These are phyloP conservation scores for Pseudopodoces humilis DNA, from an alignment of 2,113 vertebrate species.

Conservation along the genomic window DNA sequence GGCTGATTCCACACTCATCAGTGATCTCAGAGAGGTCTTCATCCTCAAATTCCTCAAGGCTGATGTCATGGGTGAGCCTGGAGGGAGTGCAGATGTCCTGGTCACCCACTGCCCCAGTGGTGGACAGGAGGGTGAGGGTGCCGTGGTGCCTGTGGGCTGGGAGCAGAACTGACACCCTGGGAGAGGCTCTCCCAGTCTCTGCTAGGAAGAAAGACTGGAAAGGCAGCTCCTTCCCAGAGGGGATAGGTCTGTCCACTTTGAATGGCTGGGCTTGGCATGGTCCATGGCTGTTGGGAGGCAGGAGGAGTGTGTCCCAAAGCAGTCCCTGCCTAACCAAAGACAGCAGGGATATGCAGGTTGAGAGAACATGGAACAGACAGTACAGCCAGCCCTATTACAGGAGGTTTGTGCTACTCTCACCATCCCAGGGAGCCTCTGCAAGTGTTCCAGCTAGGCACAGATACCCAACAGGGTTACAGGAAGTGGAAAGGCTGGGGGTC, in stretches of 20 bases:
- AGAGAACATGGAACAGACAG: neutral
- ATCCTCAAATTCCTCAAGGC: slow-evolving; percentile 97
- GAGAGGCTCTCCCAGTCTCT: neutral
- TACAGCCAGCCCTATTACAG: neutral
- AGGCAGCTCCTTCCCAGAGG: neutral
- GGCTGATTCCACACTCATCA: slow-evolving; percentile 91
- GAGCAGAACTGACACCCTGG: fast-evolving
- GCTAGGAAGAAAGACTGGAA: neutral
- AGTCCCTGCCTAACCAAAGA: neutral
- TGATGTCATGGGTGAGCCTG: slow-evolving; percentile 98
- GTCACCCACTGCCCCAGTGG: neutral
- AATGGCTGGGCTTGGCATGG: neutral
- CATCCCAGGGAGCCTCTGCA: neutral
- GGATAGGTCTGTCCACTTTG: fast-evolving
- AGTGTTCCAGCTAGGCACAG: neutral
- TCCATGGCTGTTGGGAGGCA: neutral
- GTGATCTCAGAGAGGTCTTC: slow-evolving; percentile 97
- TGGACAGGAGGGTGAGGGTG: neutral
- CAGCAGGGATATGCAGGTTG: neutral
- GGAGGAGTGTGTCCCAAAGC: neutral
- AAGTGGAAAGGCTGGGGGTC: neutral
- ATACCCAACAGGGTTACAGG: neutral
- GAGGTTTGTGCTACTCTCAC: neutral
- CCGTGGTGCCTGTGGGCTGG: neutral
- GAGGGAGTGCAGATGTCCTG: neutral